A percentile compares a stretch with the other conserved stretches of the same genome.
Evolutionary conservation across 2,797 vertebrate species (phyloP).

Genomic region (Hemibagrus guttatus): DNA sequence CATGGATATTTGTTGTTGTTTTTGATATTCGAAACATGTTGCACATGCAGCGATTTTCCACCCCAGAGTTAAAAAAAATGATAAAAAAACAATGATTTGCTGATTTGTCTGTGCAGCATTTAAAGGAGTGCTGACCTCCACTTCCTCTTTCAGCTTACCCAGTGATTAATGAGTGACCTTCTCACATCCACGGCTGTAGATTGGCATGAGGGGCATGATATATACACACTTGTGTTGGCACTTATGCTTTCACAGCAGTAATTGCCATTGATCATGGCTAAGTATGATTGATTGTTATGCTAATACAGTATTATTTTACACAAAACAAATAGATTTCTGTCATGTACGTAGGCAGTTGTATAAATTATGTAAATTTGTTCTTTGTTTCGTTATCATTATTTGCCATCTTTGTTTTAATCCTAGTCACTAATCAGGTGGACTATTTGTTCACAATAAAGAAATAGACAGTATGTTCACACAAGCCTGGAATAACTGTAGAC

Average conservation of each 20-base stretch:
- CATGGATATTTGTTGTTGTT: not conserved
- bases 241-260: conserved; percentile 64
- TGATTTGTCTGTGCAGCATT: conserved; percentile 34
- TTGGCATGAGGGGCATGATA: not conserved
- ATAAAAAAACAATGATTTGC: not conserved
- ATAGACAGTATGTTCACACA: not conserved
- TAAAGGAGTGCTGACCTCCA: conserved; percentile 47
- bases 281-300: conserved; percentile 70
- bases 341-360: no score
- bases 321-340: not conserved
- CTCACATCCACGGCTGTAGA: conserved; percentile 18
- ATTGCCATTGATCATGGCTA: conserved; percentile 67
- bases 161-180: conserved; percentile 35
- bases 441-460: not conserved
- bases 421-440: not conserved
- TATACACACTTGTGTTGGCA: not conserved
- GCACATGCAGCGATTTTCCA: not conserved
- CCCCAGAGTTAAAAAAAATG: not conserved
- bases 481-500: conserved; percentile 2
- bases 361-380: no score
- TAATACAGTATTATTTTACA: conserved; percentile 63
- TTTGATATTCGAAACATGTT: not conserved
- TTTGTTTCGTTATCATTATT: no score
- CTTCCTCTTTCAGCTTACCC: not conserved
- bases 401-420: not conserved